A percentile compares a stretch with the other conserved stretches of the same genome.
These are phyloP conservation scores for Chaetodon trifasciatus DNA, from an alignment of 2,797 vertebrate genomes.

Conservation along the genomic window DNA sequence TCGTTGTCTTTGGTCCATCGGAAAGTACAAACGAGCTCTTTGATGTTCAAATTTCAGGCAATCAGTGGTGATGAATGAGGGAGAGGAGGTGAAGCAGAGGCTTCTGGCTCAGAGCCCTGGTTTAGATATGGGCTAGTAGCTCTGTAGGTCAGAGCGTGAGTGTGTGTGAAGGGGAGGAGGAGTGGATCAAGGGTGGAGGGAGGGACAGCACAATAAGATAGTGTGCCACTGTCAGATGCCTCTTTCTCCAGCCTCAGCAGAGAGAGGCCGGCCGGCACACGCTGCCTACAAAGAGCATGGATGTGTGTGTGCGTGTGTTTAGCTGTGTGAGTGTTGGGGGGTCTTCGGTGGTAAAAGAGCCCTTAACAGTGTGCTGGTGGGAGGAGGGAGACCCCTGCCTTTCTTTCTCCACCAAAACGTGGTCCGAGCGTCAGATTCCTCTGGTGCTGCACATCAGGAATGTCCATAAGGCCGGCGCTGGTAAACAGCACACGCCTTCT, in stretches of 20 bases:
- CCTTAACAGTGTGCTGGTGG: constrained; percentile 52
- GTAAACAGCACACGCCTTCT: constrained; percentile 58
- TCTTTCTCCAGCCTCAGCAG: constrained; percentile 12
- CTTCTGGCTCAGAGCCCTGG: constrained; percentile 35
- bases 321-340: constrained; percentile 15
- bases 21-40: constrained; percentile 35
- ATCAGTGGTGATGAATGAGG: constrained; percentile 61
- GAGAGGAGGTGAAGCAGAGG: constrained; percentile 27
- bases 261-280: constrained; percentile 54
- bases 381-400: constrained; percentile 28
- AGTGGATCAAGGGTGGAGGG: constrained; percentile 49
- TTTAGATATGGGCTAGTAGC: constrained; percentile 31
- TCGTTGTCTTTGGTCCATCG: neutral
- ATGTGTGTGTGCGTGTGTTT: constrained; percentile 6
- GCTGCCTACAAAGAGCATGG: constrained; percentile 56
- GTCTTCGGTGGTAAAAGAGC: constrained; percentile 38
- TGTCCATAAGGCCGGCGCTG: constrained; percentile 36
- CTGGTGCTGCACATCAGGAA: constrained; percentile 55
- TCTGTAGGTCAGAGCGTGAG: constrained; percentile 21
- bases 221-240: constrained; percentile 31
- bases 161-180: neutral
- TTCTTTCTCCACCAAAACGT: neutral
- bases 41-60: constrained; percentile 59
- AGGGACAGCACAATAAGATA: constrained; percentile 45
- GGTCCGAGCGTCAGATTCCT: constrained; percentile 45